Base-by-base conservation (phyloP, 2,888 invertebrate genomes). In the Syrista parreyssii region DNA sequence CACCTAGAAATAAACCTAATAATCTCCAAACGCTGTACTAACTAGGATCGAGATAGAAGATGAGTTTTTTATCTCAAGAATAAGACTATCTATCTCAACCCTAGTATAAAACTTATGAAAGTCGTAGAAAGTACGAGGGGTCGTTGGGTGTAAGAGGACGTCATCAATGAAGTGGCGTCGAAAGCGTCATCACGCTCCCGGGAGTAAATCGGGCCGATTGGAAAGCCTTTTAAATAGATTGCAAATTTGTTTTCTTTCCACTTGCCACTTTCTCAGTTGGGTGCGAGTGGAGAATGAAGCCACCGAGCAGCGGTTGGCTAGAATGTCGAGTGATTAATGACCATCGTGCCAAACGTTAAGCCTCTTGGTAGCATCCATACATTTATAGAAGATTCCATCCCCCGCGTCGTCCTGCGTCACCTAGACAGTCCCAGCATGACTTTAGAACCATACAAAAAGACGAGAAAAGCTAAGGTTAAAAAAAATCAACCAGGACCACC, bases 281-380 rank as follows among this genome's bases (percentile, higher is more conserved):
- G 80, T 79, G 79, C 78, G 80, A 79, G 76, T 79, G 77, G 78
- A 79, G 84, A 82, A 83, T 82, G 83, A 87, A 87, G 84, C 84
- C 82, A 83, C 82, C 83, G 82, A 82, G 83, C 81, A 83, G 82
- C 55, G 55, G 55, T 55, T 55, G 23, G 75, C 71, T 74, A 80
- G 81, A 83, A 80, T 81, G 81, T 82, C 83, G 85, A 79, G 89
- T 89, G 90, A 90, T 90, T 89, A 90, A 89, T 90, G 89, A 89
- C 83, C 84, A 78, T 80, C 80, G 82, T 82, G 86, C 86, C 85
- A 82, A 81, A 83, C 86, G 85, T 87, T 85, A 83, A 86, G 85
- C 86, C 87, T 84, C 84, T 86, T 83, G 85, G 84, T 79, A 74
- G 80, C 12, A 32, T 32, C 74, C 68, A 68, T 71, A 68, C 77